Conservation (phyloP, 2,888 invertebrate genomes). For the Pyrrhosoma nymphula region DNA sequence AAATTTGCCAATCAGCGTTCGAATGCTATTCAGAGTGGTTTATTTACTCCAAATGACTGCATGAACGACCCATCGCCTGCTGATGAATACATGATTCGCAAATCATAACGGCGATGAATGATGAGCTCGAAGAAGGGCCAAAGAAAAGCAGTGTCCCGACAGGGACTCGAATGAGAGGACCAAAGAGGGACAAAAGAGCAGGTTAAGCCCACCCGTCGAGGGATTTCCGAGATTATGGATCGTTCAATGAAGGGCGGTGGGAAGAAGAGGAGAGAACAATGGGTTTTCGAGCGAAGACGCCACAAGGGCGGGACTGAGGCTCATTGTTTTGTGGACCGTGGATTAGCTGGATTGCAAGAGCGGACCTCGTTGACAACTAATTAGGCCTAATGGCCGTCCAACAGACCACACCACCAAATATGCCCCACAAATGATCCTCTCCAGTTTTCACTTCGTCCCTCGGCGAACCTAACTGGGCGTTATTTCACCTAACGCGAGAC, state of each 20-base stretch:
- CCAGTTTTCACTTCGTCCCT: too few species aligned
- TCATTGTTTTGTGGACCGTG: background rate
- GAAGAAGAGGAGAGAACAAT: background rate
- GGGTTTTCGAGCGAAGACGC: background rate
- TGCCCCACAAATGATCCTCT: too few species aligned
- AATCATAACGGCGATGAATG: background rate
- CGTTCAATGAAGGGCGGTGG: background rate
- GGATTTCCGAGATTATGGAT: background rate
- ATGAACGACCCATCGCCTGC: background rate
- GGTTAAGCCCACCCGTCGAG: background rate
- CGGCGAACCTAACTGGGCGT: too few species aligned
- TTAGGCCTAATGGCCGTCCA: background rate
- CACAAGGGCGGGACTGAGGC: background rate
- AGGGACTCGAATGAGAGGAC: background rate
- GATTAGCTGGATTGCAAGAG: background rate
- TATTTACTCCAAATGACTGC: too few species aligned
- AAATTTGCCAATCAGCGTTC: too few species aligned
- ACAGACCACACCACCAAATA: background rate
- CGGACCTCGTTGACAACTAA: background rate
- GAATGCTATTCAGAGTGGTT: too few species aligned
- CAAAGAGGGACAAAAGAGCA: background rate
- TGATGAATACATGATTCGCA: background rate
- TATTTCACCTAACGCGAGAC: too few species aligned
- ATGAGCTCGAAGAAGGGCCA: background rate
- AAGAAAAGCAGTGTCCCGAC: background rate